phyloP scores from a whole-genome alignment of 2,113 vertebrate genomes.

The Caracal caracal region DNA sequence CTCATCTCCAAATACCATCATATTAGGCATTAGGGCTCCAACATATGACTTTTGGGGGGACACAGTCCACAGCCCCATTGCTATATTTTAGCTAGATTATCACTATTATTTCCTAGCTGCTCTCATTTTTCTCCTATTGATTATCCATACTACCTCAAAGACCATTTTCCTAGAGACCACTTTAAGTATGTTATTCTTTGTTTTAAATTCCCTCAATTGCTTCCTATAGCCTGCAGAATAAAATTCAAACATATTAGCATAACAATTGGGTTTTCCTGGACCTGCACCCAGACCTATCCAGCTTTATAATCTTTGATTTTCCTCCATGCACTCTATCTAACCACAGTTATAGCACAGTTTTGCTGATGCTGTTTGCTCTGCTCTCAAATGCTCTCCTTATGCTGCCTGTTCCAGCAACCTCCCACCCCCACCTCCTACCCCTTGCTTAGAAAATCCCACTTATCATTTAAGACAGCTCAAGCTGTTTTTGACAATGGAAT shows the following conservation, averaged over 20 bases:
- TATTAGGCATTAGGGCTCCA: not conserved
- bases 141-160: not conserved
- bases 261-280: not conserved
- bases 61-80: not conserved
- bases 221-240: not conserved
- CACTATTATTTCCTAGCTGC: not conserved
- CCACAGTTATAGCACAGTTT: not conserved
- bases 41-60: not conserved
- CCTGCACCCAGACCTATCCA: not conserved
- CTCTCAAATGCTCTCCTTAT: conserved; percentile 31
- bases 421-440: conserved; percentile 60
- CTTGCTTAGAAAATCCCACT: conserved; percentile 58
- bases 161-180: not conserved
- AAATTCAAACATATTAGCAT: not conserved
- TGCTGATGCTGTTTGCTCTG: not conserved
- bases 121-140: not conserved
- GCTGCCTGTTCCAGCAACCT: conserved; percentile 63
- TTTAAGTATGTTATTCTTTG: not conserved
- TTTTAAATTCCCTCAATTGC: not conserved
- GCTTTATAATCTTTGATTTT: not conserved
- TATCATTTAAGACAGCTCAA: conserved; percentile 61
- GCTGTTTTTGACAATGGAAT: conserved; percentile 58
- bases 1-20: not conserved
- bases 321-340: not conserved
- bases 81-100: not conserved